phyloP scores from a whole-genome alignment of 2,888 invertebrate species.

The Drosophila mettleri region DNA sequence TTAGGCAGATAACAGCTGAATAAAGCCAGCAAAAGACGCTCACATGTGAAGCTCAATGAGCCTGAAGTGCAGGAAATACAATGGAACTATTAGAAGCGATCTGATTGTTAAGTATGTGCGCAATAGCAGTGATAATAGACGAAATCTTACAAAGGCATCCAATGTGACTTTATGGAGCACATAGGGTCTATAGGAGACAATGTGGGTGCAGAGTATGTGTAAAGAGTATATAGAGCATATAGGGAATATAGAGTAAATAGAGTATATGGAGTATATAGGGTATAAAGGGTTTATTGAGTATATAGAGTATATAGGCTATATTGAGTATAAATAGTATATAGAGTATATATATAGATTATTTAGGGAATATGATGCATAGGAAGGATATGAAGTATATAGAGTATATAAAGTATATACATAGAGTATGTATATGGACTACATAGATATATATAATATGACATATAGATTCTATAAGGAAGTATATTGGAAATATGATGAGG shows the following conservation, averaged over 20 bases:
- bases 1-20: constrained; percentile 20
- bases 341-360: not conserved
- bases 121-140: not conserved
- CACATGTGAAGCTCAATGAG: not conserved
- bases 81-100: not conserved
- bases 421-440: too few species aligned
- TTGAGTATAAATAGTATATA: not conserved
- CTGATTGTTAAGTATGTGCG: not conserved
- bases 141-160: not conserved
- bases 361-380: too few species aligned
- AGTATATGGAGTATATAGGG: not conserved
- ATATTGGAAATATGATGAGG: too few species aligned
- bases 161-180: not conserved
- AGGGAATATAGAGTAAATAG: not conserved
- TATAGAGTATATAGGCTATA: not conserved
- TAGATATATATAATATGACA: too few species aligned
- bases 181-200: too few species aligned
- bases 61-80: not conserved
- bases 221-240: not conserved
- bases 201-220: not conserved
- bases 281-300: not conserved
- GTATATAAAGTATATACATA: not conserved
- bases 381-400: not conserved
- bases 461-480: too few species aligned
- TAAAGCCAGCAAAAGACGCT: not conserved